Conservation (phyloP, 2,888 invertebrate genomes). For the Limulus polyphemus region DNA sequence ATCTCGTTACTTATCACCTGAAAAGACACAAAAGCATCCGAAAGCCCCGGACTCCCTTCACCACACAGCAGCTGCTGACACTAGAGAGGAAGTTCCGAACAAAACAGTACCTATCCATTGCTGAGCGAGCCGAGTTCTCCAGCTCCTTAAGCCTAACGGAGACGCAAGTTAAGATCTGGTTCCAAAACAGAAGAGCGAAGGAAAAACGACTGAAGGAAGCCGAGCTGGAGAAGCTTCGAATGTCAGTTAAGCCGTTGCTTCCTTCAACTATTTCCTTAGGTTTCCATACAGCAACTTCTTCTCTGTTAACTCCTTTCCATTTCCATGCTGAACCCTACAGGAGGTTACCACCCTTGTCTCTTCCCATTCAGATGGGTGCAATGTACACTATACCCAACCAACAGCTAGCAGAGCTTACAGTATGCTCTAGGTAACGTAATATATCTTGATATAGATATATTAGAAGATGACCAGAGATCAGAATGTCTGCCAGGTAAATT, state of each 20-base stretch:
- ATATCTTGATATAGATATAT: too few relatives aligned
- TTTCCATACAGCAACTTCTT: too few relatives aligned
- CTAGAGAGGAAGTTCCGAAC: conserved; percentile 86
- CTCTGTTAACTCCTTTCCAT: too few relatives aligned
- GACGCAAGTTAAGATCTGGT: conserved; percentile 65
- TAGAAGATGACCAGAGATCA: too few relatives aligned
- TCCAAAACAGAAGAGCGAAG: conserved; percentile 66
- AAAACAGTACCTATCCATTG: conserved; percentile 88
- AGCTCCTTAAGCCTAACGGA: conserved; percentile 78
- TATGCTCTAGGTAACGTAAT: too few relatives aligned
- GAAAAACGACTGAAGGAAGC: conserved; percentile 94
- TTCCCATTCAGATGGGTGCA: too few relatives aligned
- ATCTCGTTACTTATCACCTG: conserved; percentile 43
- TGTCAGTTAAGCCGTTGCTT: conserved; percentile 58
- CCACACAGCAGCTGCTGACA: conserved; percentile 78
- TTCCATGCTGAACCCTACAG: too few relatives aligned
- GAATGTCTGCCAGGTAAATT: too few relatives aligned
- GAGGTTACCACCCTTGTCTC: too few relatives aligned
- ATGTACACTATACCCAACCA: too few relatives aligned
- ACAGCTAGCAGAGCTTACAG: too few relatives aligned
- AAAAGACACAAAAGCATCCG: conserved; percentile 90
- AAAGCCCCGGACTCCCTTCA: conserved; percentile 88
- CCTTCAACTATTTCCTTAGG: not conserved
- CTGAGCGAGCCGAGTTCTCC: conserved; percentile 87
- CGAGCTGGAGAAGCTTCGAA: conserved; percentile 79